Percentiles rank a stretch among this genome's conserved stretches.
Conservation (phyloP, 2,113 vertebrate genomes). For the Pachyramphus minor region DNA sequence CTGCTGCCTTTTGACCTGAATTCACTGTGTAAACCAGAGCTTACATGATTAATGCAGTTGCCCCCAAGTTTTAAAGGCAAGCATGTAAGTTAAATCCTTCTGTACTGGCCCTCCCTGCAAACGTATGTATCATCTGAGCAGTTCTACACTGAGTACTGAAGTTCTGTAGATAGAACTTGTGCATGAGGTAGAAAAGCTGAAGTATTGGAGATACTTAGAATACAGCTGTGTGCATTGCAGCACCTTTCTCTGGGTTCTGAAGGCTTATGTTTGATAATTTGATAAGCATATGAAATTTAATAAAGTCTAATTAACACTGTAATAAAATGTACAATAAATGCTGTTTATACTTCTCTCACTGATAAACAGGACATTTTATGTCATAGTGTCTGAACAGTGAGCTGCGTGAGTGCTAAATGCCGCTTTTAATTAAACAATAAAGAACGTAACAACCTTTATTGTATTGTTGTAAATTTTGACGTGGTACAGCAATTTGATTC, state of each 20-base stretch:
- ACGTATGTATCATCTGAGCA: neutral
- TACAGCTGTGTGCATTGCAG: neutral
- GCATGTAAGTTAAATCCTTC: rapidly evolving
- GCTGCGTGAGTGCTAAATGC: slow-evolving; percentile 69
- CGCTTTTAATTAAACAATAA: slow-evolving; percentile 86
- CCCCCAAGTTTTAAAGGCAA: neutral
- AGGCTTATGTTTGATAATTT: slow-evolving; percentile 43
- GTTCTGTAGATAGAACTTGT: neutral
- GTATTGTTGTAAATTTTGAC: slow-evolving; percentile 78
- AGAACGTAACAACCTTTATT: slow-evolving; percentile 71
- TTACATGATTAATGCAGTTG: neutral
- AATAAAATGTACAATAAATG: slow-evolving; percentile 43
- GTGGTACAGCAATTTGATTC: slow-evolving; percentile 74
- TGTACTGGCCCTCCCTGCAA: neutral
- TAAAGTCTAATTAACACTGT: slow-evolving; percentile 68
- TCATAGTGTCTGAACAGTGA: slow-evolving; percentile 66
- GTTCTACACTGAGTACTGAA: neutral
- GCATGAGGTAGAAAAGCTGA: neutral
- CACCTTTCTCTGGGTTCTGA: slow-evolving; percentile 11
- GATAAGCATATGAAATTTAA: slow-evolving; percentile 65
- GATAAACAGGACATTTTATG: slow-evolving; percentile 59
- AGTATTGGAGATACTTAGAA: neutral
- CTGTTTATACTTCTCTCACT: slow-evolving; percentile 34
- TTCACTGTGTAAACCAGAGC: neutral
- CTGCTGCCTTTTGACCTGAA: neutral